Conservation (phyloP, 2,888 invertebrate genomes). For the Drosophila falleni region DNA sequence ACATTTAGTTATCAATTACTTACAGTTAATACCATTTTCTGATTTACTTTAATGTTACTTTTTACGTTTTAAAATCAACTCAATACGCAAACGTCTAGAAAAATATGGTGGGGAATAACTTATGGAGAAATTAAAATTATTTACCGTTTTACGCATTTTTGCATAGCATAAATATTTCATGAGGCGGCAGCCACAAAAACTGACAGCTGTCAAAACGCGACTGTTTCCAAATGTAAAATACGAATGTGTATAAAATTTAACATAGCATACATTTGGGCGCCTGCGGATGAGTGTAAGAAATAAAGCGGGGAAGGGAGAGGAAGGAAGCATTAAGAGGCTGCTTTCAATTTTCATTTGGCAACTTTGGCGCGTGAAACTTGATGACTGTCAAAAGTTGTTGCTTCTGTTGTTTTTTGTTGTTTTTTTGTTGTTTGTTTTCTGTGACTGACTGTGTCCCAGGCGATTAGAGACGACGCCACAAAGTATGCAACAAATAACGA, state of each 20-base stretch:
- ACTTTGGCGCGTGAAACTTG: slow-evolving; percentile 39
- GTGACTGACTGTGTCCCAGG: slow-evolving; percentile 43
- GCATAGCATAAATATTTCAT: slow-evolving; percentile 76
- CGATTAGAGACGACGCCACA: slow-evolving; percentile 48
- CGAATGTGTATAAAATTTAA: slow-evolving; percentile 53
- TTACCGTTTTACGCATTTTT: slow-evolving; percentile 61
- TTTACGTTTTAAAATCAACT: slow-evolving; percentile 10
- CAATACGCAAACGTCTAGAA: slow-evolving; percentile 13
- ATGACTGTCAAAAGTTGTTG: slow-evolving; percentile 59
- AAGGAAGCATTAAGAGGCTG: slow-evolving; percentile 7
- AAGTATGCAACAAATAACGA: slow-evolving; percentile 69
- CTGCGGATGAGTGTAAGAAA: neutral
- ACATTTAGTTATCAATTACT: neutral
- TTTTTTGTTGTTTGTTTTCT: slow-evolving; percentile 14
- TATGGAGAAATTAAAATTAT: slow-evolving; percentile 54
- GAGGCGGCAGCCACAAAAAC: slow-evolving; percentile 70
- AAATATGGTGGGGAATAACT: slow-evolving; percentile 22
- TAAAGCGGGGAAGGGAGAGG: neutral
- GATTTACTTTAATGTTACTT: neutral
- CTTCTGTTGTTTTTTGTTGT: slow-evolving; percentile 22
- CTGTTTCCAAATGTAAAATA: slow-evolving; percentile 58
- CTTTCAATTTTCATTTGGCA: slow-evolving; percentile 68
- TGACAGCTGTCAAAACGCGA: slow-evolving; percentile 79
- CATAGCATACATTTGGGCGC: slow-evolving; percentile 54
- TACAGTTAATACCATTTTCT: neutral